Conservation (phyloP, 2,888 invertebrate genomes). For the Stictocephala bisonia region DNA sequence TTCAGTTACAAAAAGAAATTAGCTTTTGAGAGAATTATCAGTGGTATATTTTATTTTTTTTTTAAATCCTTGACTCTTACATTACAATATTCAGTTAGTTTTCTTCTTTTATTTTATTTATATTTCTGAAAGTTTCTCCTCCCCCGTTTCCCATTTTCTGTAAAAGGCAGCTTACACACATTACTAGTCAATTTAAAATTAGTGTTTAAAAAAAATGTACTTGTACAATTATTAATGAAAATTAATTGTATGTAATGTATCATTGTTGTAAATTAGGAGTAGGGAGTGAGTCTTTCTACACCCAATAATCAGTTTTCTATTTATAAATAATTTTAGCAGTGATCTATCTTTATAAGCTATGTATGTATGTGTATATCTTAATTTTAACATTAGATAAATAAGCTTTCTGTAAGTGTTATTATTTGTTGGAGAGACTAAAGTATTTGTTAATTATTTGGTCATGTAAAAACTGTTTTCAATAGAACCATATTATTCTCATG, state of each 20-base stretch:
- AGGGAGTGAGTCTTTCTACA: slow-evolving; percentile 7
- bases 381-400: slow-evolving; percentile 26
- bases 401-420: slow-evolving; percentile 26
- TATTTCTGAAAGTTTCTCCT: too few relatives aligned
- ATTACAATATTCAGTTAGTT: too few relatives aligned
- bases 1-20: too few relatives aligned
- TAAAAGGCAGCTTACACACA: not conserved
- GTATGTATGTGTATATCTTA: slow-evolving; percentile 29
- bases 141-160: not conserved
- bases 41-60: too few relatives aligned
- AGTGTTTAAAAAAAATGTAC: not conserved
- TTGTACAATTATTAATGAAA: slow-evolving; percentile 1
- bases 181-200: slow-evolving; percentile 32
- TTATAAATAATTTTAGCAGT: slow-evolving; percentile 13
- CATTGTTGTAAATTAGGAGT: not conserved
- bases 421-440: slow-evolving; percentile 25
- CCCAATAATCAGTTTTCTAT: not conserved
- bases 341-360: slow-evolving; percentile 37
- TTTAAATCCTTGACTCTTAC: too few relatives aligned
- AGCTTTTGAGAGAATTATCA: too few relatives aligned
- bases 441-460: slow-evolving; percentile 32
- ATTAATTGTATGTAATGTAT: slow-evolving; percentile 11
- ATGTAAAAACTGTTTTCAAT: not conserved
- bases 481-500: not conserved
- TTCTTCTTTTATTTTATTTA: slow-evolving; percentile 8